These are phyloP conservation scores for Aleiodes alternator DNA, from an alignment of 2,888 invertebrate genomes.

Conservation along the genomic window DNA sequence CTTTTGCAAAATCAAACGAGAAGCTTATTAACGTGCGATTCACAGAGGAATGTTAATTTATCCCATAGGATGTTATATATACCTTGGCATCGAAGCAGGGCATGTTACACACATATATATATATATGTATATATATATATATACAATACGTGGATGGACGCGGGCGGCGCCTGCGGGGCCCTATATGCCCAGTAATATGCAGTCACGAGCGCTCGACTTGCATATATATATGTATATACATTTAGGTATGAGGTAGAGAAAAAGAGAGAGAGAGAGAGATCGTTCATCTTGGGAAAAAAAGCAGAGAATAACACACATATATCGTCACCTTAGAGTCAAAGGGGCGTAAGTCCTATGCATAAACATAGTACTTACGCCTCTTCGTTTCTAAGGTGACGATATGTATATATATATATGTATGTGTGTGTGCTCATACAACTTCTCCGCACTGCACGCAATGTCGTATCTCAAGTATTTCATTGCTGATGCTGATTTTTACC, in stretches of 20 bases:
- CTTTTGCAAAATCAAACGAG: conserved; percentile 43
- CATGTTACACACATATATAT: conserved; percentile 25
- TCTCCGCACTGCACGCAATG: conserved; percentile 26
- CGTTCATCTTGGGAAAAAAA: conserved; percentile 50
- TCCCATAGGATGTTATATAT: conserved; percentile 34
- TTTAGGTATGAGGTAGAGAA: conserved; percentile 40
- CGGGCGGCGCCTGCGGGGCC: conserved; percentile 41
- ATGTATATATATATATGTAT: too few relatives aligned
- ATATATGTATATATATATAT: too few relatives aligned
- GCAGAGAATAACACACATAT: conserved; percentile 35
- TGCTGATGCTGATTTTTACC: neutral
- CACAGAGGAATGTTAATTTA: conserved; percentile 48
- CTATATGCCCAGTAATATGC: conserved; percentile 34
- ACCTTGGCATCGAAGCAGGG: conserved; percentile 20
- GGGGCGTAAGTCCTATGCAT: too few relatives aligned
- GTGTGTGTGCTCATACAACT: too few relatives aligned
- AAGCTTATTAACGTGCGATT: conserved; percentile 48
- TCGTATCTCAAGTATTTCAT: conserved; percentile 30
- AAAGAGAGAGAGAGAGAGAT: neutral
- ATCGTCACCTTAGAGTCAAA: too few relatives aligned
- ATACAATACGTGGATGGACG: conserved; percentile 31
- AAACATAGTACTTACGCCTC: too few relatives aligned
- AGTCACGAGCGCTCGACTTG: conserved; percentile 30
- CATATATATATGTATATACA: conserved; percentile 15
- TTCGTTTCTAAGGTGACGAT: neutral